These are phyloP conservation scores for Acanthococcus lagerstroemiae DNA, from an alignment of 2,888 invertebrate species.

Conservation along the genomic window DNA sequence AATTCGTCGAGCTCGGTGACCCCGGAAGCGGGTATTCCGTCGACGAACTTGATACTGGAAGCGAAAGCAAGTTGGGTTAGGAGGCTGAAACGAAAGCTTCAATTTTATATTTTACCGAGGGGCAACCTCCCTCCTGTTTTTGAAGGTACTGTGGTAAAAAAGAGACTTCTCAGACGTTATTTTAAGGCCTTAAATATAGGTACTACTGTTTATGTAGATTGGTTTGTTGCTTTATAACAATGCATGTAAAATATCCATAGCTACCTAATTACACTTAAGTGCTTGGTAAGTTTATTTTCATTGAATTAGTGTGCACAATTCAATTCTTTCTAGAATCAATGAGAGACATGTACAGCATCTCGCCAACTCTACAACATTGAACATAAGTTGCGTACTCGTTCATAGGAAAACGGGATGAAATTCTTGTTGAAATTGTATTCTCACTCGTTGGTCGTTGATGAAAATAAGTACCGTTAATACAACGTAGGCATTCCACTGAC, in stretches of 20 bases:
- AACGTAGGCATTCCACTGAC: too few species aligned
- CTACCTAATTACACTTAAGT: not conserved
- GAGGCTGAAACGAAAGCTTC: not conserved
- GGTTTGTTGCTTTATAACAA: not conserved
- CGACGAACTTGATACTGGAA: not conserved
- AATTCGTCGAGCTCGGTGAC: not conserved
- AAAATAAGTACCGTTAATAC: too few species aligned
- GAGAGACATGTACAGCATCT: too few species aligned
- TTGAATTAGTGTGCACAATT: not conserved
- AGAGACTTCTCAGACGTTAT: not conserved
- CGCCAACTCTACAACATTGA: too few species aligned
- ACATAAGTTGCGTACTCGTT: too few species aligned
- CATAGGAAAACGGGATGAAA: too few species aligned
- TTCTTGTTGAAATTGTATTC: too few species aligned
- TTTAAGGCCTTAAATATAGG: not conserved
- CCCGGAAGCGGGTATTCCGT: not conserved
- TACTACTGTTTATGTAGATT: not conserved
- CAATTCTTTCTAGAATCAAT: too few species aligned
- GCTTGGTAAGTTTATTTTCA: not conserved
- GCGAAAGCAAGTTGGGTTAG: not conserved
- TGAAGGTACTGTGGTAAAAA: not conserved
- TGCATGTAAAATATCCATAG: not conserved
- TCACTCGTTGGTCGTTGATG: too few species aligned
- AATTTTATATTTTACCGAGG: not conserved
- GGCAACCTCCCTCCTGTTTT: not conserved